phyloP scores from a whole-genome alignment of 2,113 vertebrate genomes.

The Seriola dumerili region DNA sequence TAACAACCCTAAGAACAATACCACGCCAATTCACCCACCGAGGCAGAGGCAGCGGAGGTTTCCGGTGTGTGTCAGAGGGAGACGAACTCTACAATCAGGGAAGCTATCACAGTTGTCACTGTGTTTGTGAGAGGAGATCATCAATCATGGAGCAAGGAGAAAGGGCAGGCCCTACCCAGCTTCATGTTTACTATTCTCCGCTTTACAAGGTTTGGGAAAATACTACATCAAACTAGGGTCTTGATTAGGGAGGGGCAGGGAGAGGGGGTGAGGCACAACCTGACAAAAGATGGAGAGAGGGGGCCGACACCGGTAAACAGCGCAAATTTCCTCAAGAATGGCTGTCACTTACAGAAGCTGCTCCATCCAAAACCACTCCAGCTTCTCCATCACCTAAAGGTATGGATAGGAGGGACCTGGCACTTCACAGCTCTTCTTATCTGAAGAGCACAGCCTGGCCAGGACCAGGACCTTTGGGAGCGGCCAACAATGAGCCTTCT shows the following conservation, averaged over 20 bases:
- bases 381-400: constrained; percentile 22
- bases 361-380: constrained; percentile 34
- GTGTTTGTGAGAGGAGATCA: constrained; percentile 64
- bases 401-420: constrained; percentile 31
- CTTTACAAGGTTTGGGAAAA: constrained; percentile 52
- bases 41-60: constrained; percentile 60
- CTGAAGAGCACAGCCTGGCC: constrained; percentile 53
- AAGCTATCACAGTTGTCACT: constrained; percentile 57
- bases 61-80: constrained; percentile 68
- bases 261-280: constrained; percentile 11
- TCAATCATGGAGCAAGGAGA: constrained; percentile 71
- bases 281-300: constrained; percentile 21
- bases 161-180: constrained; percentile 30
- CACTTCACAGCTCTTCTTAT: constrained; percentile 59
- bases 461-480: constrained; percentile 69
- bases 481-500: constrained; percentile 74
- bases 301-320: background rate
- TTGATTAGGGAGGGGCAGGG: constrained; percentile 13
- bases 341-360: background rate
- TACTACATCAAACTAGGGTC: constrained; percentile 22
- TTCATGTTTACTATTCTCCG: constrained; percentile 42
- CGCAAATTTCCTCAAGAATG: background rate
- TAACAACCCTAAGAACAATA: constrained; percentile 67
- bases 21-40: constrained; percentile 33
- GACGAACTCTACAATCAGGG: constrained; percentile 45